phyloP scores from a whole-genome alignment of 2,113 vertebrate genomes.

The Pedetes capensis region DNA sequence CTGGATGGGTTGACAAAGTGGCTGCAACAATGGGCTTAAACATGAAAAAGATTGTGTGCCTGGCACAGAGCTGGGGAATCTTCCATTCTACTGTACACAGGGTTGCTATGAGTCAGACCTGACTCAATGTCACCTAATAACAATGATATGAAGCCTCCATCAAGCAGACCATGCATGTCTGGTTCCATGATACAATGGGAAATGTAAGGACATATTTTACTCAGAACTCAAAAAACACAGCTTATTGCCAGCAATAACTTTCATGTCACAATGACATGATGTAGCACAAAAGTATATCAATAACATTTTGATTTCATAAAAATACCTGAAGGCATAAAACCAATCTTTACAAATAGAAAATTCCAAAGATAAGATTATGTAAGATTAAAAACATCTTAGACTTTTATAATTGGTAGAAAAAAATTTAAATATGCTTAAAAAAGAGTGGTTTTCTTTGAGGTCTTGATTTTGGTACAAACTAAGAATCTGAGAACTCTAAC shows the following conservation, averaged over 20 bases:
- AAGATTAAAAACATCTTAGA: conserved; percentile 15
- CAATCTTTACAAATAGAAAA: neutral
- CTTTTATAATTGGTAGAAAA: neutral
- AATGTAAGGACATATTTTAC: conserved; percentile 3
- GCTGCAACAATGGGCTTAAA: no score
- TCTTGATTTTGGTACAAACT: conserved; percentile 28
- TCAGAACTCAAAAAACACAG: neutral
- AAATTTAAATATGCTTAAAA: conserved; percentile 31
- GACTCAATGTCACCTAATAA: no score
- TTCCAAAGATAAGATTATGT: neutral
- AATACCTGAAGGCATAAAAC: neutral
- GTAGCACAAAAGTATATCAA: conserved; percentile 62
- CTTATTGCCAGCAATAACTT: conserved; percentile 42
- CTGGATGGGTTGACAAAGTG: no score
- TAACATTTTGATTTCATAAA: no score
- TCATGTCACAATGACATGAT: conserved; percentile 68
- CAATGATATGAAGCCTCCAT: no score
- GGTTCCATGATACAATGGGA: neutral
- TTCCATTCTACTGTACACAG: no score
- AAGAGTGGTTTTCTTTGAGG: neutral
- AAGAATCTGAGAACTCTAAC: neutral
- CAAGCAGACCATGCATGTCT: conserved; percentile 5
- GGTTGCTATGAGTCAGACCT: no score
- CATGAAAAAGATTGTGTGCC: no score
- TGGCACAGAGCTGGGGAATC: no score